Base-by-base conservation (phyloP, 64 coral and sea anemone genomes). In the Actinia tenebrosa region DNA sequence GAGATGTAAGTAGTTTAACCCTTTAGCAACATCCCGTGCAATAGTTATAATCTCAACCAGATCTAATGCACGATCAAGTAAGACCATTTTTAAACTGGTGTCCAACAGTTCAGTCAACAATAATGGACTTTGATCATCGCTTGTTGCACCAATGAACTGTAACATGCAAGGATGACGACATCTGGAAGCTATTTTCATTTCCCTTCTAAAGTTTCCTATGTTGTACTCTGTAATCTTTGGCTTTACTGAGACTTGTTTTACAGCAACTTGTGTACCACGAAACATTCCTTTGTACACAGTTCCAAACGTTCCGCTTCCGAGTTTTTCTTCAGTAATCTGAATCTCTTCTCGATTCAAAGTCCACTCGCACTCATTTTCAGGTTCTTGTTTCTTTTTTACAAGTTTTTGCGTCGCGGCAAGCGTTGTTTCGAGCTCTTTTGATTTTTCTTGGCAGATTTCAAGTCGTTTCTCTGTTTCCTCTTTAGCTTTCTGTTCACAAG, bases 71-170 rank as follows among this genome's bases (percentile, higher is more conserved):
- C 61, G 71, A 11, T 82, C 56, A 0, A 53, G 69, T 3, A 88
- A 83, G 6, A 84, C 25, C 18, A 16, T 9, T 53, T 85, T 87
- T 18, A 96, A 55, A 54, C 88, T 93, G 0, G 55, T 86, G 3
- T 93, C 88, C 61, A 97, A 30, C 16, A 93, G 14, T 20, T 97
- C 94, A 15, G 83, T 93, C 0, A 97, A 71, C 2, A 97, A n/a
- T 20, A 89, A n/a, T 1, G 88, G 80, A 10, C 63, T 84, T 84
- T 72, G 4, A 7, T 84, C 55, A 22, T 91, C 88, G 4, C 17
- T 47, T 46, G 91, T 93, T 17, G 94, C 94, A 22, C 94, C 91
- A 61, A 97, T 93, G 46, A 97, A 97, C 62, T 90, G 91, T 22
- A 97, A 46, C 3, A 97, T 56, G 19, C 87, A 86, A 5, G 93